Conservation (phyloP, 2,797 vertebrate genomes). For the Melanogrammus aeglefinus region DNA sequence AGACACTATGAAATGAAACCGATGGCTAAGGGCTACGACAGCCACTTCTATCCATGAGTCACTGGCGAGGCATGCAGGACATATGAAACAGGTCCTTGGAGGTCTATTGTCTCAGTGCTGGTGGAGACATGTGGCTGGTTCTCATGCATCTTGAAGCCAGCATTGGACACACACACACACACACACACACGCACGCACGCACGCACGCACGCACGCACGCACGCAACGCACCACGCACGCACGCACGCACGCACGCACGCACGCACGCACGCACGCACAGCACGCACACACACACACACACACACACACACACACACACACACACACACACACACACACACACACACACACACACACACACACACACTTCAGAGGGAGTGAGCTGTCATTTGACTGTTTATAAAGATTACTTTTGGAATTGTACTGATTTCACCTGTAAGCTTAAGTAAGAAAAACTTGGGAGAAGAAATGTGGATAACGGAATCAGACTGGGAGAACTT, state of each 20-base stretch:
- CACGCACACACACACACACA: not conserved
- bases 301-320: not conserved
- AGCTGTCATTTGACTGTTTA: not conserved
- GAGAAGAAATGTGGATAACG: not conserved
- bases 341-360: slow-evolving; percentile 3
- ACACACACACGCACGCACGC: not conserved
- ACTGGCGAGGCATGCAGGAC: no score
- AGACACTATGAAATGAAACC: not conserved
- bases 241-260: not conserved
- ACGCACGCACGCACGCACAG: not conserved
- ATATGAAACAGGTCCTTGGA: no score
- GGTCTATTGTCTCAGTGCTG: no score
- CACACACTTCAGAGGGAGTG: not conserved
- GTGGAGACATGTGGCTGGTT: not conserved
- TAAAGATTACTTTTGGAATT: not conserved
- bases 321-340: not conserved
- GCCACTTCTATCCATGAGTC: no score
- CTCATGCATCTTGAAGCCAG: not conserved
- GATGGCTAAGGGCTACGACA: no score
- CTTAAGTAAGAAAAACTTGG: not conserved
- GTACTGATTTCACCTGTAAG: not conserved
- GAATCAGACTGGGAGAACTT: not conserved
- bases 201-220: not conserved
- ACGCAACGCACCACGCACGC: not conserved
- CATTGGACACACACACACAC: not conserved